A percentile compares a stretch with the other conserved stretches of the same genome.
phyloP scores from a whole-genome alignment of 2,113 vertebrate species.

The Podiceps cristatus region DNA sequence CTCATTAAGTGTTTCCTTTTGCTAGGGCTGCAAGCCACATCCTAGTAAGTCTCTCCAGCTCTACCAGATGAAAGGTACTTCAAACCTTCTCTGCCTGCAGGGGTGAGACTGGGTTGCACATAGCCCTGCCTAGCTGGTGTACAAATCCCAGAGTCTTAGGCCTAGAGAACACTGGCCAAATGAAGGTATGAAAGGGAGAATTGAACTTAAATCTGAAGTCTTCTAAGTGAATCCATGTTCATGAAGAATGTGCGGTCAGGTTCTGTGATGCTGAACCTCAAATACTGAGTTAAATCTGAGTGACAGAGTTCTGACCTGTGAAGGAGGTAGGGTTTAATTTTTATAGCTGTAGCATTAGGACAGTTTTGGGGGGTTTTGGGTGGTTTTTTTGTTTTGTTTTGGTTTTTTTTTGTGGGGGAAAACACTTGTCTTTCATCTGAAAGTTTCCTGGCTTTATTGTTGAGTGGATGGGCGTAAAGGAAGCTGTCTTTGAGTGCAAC shows the following conservation, averaged over 20 bases:
- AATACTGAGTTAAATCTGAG: not conserved
- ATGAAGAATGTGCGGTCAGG: not conserved
- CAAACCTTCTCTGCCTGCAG: not conserved
- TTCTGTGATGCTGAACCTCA: not conserved
- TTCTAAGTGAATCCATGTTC: not conserved
- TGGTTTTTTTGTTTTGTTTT: too few relatives aligned
- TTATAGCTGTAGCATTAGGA: not conserved
- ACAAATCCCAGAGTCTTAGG: not conserved
- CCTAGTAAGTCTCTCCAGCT: not conserved
- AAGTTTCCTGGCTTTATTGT: not conserved
- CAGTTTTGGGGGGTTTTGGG: too few relatives aligned
- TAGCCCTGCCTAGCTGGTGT: not conserved
- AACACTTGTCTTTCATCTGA: not conserved
- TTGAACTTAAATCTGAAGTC: not conserved
- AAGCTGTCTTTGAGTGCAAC: not conserved
- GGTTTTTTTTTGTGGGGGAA: not conserved
- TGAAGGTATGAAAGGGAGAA: not conserved
- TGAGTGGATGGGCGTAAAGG: not conserved
- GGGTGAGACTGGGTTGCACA: not conserved
- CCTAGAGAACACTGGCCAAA: not conserved
- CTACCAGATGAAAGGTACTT: not conserved
- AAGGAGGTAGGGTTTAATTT: not conserved
- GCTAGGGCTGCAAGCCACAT: not conserved
- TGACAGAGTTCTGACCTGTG: not conserved
- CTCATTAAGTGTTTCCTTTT: not conserved